A percentile compares a stretch with the other conserved stretches of the same genome.
Conservation (phyloP, 2,888 invertebrate species). For the Synanthedon andrenaeformis region DNA sequence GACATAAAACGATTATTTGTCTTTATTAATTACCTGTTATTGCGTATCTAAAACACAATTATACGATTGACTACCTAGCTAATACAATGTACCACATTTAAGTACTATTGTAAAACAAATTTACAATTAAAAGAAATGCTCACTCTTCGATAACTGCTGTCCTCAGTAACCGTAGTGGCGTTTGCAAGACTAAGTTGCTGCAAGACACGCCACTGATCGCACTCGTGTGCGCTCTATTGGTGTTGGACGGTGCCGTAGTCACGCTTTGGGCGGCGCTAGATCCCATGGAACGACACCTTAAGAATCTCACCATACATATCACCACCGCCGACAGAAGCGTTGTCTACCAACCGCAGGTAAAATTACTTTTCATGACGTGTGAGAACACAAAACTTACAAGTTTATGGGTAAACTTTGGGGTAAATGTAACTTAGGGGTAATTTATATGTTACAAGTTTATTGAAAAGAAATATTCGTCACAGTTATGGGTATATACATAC, state of each 20-base stretch:
- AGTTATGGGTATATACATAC: too few relatives aligned
- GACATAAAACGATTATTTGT: too few relatives aligned
- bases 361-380: not conserved
- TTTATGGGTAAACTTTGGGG: too few relatives aligned
- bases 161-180: constrained; percentile 78
- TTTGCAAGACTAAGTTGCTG: constrained; percentile 89
- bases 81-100: too few relatives aligned
- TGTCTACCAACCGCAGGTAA: constrained; percentile 85
- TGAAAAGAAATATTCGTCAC: too few relatives aligned
- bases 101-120: too few relatives aligned
- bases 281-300: constrained; percentile 87
- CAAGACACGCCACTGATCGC: constrained; percentile 91
- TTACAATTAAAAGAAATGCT: not conserved
- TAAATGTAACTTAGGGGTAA: too few relatives aligned
- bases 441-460: too few relatives aligned
- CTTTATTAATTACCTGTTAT: too few relatives aligned
- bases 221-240: constrained; percentile 82
- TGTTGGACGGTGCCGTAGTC: constrained; percentile 86
- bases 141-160: not conserved
- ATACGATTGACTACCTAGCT: too few relatives aligned
- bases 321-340: constrained; percentile 82
- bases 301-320: constrained; percentile 85
- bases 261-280: constrained; percentile 87
- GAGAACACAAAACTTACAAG: not conserved
- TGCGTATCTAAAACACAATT: too few relatives aligned